Conservation (phyloP, 2,113 vertebrate species). For the Turnix velox region DNA sequence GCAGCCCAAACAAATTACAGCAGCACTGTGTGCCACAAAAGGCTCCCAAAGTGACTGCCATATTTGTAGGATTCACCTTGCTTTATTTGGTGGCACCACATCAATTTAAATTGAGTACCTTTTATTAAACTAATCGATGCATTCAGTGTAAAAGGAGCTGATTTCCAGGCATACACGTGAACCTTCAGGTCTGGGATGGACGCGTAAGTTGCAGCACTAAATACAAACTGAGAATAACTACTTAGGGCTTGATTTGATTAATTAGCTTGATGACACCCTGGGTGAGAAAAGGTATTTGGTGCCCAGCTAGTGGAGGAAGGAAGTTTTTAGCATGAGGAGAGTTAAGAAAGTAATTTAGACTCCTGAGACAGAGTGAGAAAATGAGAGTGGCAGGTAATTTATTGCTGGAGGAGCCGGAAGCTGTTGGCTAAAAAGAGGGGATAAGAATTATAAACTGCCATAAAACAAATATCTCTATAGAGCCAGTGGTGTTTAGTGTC, state of each 20-base stretch:
- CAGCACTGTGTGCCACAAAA: background rate
- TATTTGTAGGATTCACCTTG: background rate
- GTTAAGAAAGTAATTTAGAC: background rate
- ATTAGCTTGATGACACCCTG: background rate
- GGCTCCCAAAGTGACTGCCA: background rate
- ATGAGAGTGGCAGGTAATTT: background rate
- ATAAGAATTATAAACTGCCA: slow-evolving; percentile 1
- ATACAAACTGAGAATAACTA: background rate
- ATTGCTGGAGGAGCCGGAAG: slow-evolving; percentile 5
- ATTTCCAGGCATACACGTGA: background rate
- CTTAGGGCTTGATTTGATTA: background rate
- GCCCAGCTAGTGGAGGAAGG: background rate
- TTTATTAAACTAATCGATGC: background rate
- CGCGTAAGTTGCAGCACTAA: background rate
- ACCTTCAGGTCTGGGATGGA: background rate
- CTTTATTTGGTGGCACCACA: background rate
- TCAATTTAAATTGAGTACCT: background rate
- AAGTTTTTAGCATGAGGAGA: background rate
- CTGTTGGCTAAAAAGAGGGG: slow-evolving; percentile 18
- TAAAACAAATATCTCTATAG: slow-evolving; percentile 3
- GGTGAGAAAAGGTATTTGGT: background rate
- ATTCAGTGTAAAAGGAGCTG: background rate
- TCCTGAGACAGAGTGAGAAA: background rate
- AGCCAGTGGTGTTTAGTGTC: background rate
- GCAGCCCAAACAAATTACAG: accelerated